Conservation (phyloP, 2,888 invertebrate genomes). For the Dynastes grantii region DNA sequence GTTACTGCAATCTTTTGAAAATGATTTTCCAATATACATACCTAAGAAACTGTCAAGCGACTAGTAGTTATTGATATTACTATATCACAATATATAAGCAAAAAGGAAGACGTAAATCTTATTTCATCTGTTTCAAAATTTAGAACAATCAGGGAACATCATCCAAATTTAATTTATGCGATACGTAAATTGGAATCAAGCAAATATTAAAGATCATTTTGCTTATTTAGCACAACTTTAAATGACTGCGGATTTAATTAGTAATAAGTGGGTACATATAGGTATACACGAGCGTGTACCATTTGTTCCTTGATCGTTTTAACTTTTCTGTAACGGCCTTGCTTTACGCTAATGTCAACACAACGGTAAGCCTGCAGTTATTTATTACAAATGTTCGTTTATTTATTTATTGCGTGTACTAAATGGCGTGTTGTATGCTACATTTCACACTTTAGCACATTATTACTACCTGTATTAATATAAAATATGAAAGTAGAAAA, state of each 20-base stretch:
- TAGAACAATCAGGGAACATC: too few relatives aligned
- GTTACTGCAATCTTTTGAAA: too few relatives aligned
- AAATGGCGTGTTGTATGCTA: neutral
- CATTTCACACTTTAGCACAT: slow-evolving; percentile 4
- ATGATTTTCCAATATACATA: neutral
- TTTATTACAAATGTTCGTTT: slow-evolving; percentile 12
- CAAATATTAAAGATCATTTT: too few relatives aligned
- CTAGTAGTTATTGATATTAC: too few relatives aligned
- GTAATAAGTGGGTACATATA: neutral
- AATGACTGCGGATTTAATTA: neutral
- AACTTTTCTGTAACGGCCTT: slow-evolving; percentile 7
- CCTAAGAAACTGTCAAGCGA: neutral
- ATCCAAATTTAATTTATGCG: too few relatives aligned
- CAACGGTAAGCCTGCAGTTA: slow-evolving; percentile 19
- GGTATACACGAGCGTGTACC: neutral
- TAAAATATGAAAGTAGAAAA: slow-evolving; percentile 8
- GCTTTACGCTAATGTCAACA: neutral
- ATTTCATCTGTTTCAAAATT: too few relatives aligned
- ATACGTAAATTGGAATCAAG: too few relatives aligned
- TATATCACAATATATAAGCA: too few relatives aligned
- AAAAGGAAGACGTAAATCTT: too few relatives aligned
- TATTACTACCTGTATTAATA: neutral
- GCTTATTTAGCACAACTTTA: too few relatives aligned
- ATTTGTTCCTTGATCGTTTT: neutral
- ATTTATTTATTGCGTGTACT: neutral